Evolutionary conservation across 2,797 vertebrate species (phyloP).

Genomic region (Bufotes viridis): DNA sequence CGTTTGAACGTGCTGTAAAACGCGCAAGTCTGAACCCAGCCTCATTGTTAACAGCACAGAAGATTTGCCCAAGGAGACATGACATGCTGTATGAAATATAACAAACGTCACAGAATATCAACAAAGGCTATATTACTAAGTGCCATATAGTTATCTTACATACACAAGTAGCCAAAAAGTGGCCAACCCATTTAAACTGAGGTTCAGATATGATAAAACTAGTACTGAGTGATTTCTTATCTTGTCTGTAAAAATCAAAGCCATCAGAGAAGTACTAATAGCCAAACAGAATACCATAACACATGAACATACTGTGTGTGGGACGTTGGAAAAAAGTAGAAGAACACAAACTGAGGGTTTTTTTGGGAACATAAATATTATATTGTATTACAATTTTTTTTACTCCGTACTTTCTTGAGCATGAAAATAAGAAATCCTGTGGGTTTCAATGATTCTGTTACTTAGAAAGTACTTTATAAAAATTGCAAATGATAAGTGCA

Average conservation of each 20-base stretch:
- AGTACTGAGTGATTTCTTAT: neutral
- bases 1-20: too few relatives aligned
- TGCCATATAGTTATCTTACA: too few relatives aligned
- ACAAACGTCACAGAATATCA: too few relatives aligned
- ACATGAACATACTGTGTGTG: conserved; percentile 49
- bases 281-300: conserved; percentile 37
- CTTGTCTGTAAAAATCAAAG: conserved; percentile 9
- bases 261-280: neutral
- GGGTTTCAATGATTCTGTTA: neutral
- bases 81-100: too few relatives aligned
- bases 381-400: neutral
- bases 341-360: conserved; percentile 14
- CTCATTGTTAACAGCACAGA: too few relatives aligned
- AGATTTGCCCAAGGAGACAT: too few relatives aligned
- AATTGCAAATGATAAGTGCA: neutral
- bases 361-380: conserved; percentile 33
- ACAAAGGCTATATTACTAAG: too few relatives aligned
- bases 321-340: conserved; percentile 24
- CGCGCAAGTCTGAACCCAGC: too few relatives aligned
- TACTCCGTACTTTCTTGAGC: neutral
- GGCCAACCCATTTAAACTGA: too few relatives aligned
- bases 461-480: neutral
- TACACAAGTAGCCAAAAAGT: too few relatives aligned
- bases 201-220: neutral
- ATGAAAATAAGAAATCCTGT: neutral